Percentiles rank a stretch among this genome's conserved stretches.
These are phyloP conservation scores for Trichosurus vulpecula DNA, from an alignment of 2,797 vertebrate genomes.

Conservation along the genomic window DNA sequence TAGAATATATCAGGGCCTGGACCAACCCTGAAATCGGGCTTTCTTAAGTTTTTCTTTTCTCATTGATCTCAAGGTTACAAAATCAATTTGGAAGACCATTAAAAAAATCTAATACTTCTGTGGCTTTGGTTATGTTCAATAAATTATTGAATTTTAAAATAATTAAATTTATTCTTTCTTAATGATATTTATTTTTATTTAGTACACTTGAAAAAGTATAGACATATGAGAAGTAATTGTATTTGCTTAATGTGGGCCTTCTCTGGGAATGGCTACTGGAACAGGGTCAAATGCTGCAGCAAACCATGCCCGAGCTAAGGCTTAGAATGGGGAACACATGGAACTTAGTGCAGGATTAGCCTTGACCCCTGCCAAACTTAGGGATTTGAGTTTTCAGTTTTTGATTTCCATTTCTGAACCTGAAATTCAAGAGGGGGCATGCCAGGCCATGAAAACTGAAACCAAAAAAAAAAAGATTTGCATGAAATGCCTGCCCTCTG, in stretches of 20 bases:
- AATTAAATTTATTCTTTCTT: background rate
- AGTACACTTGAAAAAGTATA: background rate
- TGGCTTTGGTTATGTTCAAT: background rate
- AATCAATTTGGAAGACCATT: background rate
- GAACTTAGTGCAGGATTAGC: background rate
- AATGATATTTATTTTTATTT: background rate
- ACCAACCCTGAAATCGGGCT: background rate
- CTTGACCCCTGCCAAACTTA: background rate
- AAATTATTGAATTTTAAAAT: background rate
- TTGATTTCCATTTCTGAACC: background rate
- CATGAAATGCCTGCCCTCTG: background rate
- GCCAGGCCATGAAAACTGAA: background rate
- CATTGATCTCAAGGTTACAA: background rate
- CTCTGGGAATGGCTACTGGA: background rate
- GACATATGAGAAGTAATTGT: background rate
- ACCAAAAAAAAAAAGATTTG: background rate
- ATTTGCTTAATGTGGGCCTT: background rate
- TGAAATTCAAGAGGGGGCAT: background rate
- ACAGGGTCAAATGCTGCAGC: background rate
- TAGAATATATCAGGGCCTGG: background rate
- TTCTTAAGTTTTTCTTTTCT: background rate
- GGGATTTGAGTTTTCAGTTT: slow-evolving; percentile 1
- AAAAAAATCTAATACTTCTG: background rate
- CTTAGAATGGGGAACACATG: background rate
- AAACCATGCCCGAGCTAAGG: background rate